These are phyloP conservation scores for Lacanobia oleracea DNA, from an alignment of 2,888 invertebrate species.

Conservation along the genomic window DNA sequence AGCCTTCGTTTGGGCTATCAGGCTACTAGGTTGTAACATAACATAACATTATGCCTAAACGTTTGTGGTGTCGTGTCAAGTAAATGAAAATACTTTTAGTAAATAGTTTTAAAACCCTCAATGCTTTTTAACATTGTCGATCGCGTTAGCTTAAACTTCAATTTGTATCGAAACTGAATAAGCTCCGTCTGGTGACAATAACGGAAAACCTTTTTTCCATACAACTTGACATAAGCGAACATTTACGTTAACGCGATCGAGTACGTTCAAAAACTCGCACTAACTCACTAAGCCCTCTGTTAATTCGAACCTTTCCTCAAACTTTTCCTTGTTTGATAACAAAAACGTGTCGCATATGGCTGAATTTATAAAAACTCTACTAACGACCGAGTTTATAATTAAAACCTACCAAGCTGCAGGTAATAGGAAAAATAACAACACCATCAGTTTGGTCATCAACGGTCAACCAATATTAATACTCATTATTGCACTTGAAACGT, in stretches of 20 bases:
- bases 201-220: too few species aligned
- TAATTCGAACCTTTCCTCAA: background rate
- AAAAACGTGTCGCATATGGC: background rate
- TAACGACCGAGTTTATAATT: slow-evolving; percentile 3
- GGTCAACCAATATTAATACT: slow-evolving; percentile 30
- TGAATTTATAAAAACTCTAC: slow-evolving; percentile 18
- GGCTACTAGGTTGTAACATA: slow-evolving; percentile 7
- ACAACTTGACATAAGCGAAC: too few species aligned
- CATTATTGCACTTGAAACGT: slow-evolving; percentile 39
- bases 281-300: too few species aligned
- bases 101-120: background rate
- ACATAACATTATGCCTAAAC: slow-evolving; percentile 2
- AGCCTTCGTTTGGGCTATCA: slow-evolving; percentile 42
- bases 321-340: background rate
- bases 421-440: slow-evolving; percentile 21
- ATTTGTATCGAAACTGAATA: too few species aligned
- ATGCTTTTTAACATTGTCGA: too few species aligned
- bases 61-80: background rate
- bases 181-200: too few species aligned
- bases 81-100: background rate
- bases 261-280: too few species aligned
- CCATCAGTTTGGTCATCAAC: slow-evolving; percentile 23
- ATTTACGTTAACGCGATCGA: too few species aligned
- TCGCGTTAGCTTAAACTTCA: too few species aligned
- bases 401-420: background rate